These are phyloP conservation scores for Drosophila prostipennis DNA, from an alignment of 2,888 invertebrate species.

Conservation along the genomic window DNA sequence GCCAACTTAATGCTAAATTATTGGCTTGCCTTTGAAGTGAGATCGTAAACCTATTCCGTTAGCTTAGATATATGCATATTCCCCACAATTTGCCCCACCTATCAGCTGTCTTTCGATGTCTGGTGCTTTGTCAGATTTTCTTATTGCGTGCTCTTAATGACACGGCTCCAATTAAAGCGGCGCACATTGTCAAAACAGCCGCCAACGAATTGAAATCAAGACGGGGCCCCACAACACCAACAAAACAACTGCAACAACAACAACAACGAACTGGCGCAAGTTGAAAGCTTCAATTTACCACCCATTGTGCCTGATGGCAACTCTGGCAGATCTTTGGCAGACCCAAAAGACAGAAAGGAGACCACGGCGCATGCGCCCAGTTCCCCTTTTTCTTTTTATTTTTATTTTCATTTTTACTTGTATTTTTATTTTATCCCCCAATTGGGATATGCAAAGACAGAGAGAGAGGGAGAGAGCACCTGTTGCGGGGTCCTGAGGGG, in stretches of 20 bases:
- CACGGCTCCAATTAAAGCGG: slow-evolving; percentile 78
- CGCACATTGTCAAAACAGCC: slow-evolving; percentile 75
- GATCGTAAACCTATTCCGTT: background rate
- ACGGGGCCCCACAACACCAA: slow-evolving; percentile 7
- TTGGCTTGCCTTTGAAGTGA: background rate
- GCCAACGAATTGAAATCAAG: slow-evolving; percentile 70
- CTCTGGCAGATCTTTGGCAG: slow-evolving; percentile 19
- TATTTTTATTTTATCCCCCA: background rate
- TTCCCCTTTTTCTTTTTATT: slow-evolving; percentile 14
- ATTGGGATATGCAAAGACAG: slow-evolving; percentile 16
- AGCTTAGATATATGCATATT: background rate
- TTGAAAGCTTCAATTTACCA: slow-evolving; percentile 81
- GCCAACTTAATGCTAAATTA: slow-evolving; percentile 10
- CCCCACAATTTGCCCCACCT: background rate
- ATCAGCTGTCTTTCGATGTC: background rate
- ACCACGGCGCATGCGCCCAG: slow-evolving; percentile 31
- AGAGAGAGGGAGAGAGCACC: slow-evolving; percentile 15
- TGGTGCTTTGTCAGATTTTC: slow-evolving; percentile 28
- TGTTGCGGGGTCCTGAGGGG: slow-evolving; percentile 19
- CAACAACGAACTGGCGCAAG: slow-evolving; percentile 37
- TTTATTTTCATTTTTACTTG: no score
- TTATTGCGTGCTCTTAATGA: slow-evolving; percentile 79
- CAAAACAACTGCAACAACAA: background rate
- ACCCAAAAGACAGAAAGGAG: slow-evolving; percentile 15
- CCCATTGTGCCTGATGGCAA: slow-evolving; percentile 76